Conservation (phyloP, 2,797 vertebrate species). For the Geotrypetes seraphini region DNA sequence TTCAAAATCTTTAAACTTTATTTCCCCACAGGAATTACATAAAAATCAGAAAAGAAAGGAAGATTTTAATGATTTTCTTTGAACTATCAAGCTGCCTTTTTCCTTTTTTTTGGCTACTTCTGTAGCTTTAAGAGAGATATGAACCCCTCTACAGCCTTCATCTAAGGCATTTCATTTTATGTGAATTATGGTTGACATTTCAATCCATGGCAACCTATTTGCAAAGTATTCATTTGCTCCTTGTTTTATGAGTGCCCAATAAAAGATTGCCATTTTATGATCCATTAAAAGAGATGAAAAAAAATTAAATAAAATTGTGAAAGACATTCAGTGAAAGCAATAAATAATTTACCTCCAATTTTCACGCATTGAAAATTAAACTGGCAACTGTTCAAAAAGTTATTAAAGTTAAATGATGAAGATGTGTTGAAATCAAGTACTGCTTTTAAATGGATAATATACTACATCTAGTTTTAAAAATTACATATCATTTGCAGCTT, state of each 20-base stretch:
- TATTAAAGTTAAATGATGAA: constrained; percentile 49
- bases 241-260: constrained; percentile 40
- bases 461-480: constrained; percentile 2
- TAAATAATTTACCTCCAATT: constrained; percentile 60
- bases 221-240: constrained; percentile 47
- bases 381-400: constrained; percentile 53
- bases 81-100: too few relatives aligned
- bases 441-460: constrained; percentile 27
- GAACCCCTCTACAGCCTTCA: constrained; percentile 1
- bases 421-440: constrained; percentile 37
- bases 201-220: constrained; percentile 38
- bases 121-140: too few relatives aligned
- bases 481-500: too few relatives aligned
- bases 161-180: constrained; percentile 12
- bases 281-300: constrained; percentile 49
- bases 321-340: constrained; percentile 51
- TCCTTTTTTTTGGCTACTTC: too few relatives aligned
- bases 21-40: too few relatives aligned
- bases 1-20: too few relatives aligned
- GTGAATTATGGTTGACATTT: constrained; percentile 47
- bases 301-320: constrained; percentile 55
- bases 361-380: constrained; percentile 51
- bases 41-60: too few relatives aligned
- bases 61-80: too few relatives aligned
- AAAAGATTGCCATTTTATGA: constrained; percentile 51